A percentile compares a stretch with the other conserved stretches of the same genome.
Evolutionary conservation across 2,797 vertebrate genomes (phyloP).

Genomic region (Tarsius wallacei): DNA sequence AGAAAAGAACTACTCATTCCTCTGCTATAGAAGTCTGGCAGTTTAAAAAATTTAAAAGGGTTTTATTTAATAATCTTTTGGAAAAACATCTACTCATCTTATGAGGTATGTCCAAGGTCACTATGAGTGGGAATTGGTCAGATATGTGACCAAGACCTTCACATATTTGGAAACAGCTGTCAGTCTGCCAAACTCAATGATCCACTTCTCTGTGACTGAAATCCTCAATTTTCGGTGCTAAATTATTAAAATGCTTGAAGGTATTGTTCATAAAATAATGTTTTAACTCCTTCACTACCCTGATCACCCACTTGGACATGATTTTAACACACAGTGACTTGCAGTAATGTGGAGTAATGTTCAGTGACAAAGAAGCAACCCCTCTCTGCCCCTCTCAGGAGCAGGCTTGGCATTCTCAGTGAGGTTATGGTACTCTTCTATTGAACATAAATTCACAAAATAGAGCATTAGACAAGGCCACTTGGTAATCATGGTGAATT

Average conservation of each 20-base stretch:
- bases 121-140: neutral
- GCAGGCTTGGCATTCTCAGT: neutral
- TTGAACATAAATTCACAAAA: conserved; percentile 25
- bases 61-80: neutral
- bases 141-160: neutral
- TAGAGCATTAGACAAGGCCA: neutral
- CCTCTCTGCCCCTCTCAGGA: neutral
- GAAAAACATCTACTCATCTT: neutral
- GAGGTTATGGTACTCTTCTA: neutral
- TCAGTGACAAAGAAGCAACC: neutral
- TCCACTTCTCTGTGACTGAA: neutral
- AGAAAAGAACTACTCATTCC: neutral
- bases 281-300: neutral
- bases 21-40: neutral
- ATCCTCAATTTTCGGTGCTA: neutral
- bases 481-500: neutral
- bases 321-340: neutral
- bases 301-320: neutral
- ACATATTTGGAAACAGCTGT: neutral
- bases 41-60: neutral
- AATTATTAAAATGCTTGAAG: neutral
- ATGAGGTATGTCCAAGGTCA: neutral
- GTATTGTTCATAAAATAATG: neutral
- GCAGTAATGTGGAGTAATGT: neutral
- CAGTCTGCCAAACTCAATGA: conserved; percentile 4